A percentile compares a stretch with the other conserved stretches of the same genome.
Evolutionary conservation across 2,797 vertebrate species (phyloP).

Genomic region (Poeciliopsis gracilis): DNA sequence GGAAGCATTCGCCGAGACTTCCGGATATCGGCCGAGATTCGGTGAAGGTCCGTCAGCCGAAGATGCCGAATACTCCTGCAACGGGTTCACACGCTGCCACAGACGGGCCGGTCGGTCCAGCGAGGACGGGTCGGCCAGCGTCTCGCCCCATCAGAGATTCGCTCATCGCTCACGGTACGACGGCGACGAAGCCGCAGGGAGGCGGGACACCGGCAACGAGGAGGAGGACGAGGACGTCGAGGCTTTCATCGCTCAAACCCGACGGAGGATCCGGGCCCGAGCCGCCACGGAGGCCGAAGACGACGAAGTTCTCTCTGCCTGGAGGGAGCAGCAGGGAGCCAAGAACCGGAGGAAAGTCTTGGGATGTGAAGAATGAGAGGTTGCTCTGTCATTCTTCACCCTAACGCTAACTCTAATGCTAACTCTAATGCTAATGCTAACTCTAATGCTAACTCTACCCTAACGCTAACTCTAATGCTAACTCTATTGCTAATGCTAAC

Average conservation of each 20-base stretch:
- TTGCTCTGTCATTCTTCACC: too few relatives aligned
- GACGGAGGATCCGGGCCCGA: conserved; percentile 78
- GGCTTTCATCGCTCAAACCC: conserved; percentile 78
- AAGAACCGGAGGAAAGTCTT: conserved; percentile 73
- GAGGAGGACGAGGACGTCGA: conserved; percentile 71
- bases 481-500: too few relatives aligned
- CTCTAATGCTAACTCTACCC: too few relatives aligned
- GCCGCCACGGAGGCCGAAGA: conserved; percentile 86
- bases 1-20: conserved; percentile 68
- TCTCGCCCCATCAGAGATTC: conserved; percentile 82
- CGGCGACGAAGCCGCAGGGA: conserved; percentile 70
- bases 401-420: too few relatives aligned
- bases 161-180: conserved; percentile 77
- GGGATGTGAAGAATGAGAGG: neutral
- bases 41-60: conserved; percentile 59
- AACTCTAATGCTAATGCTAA: too few relatives aligned
- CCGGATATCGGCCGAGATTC: conserved; percentile 78
- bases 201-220: conserved; percentile 70
- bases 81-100: conserved; percentile 58
- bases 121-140: conserved; percentile 71
- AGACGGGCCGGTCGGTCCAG: conserved; percentile 25
- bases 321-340: conserved; percentile 87
- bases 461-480: too few relatives aligned
- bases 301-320: conserved; percentile 90
- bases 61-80: conserved; percentile 55